These are phyloP conservation scores for Lepisosteus oculatus DNA, from an alignment of 2,113 vertebrate species.

Conservation along the genomic window DNA sequence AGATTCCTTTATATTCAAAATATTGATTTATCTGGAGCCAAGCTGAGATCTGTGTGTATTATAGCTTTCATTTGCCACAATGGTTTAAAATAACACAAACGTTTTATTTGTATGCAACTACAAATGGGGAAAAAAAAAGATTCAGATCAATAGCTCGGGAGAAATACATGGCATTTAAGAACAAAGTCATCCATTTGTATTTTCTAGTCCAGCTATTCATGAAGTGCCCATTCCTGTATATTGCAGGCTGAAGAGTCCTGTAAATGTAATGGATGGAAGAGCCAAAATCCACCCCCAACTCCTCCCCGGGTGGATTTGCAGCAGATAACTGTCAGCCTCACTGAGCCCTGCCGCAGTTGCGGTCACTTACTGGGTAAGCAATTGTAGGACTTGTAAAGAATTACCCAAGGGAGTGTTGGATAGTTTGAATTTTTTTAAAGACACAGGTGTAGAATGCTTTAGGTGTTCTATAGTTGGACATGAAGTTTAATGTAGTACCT, in stretches of 20 bases:
- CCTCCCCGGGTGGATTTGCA: conserved; percentile 87
- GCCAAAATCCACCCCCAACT: conserved; percentile 90
- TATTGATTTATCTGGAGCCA: too few relatives aligned
- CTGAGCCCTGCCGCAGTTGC: conserved; percentile 93
- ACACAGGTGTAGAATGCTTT: not conserved
- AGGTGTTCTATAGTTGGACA: too few relatives aligned
- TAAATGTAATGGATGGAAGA: conserved; percentile 98
- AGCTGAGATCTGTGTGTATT: too few relatives aligned
- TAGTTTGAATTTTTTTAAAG: not conserved
- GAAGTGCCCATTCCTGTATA: not conserved
- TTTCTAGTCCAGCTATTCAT: not conserved
- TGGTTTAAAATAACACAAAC: too few relatives aligned
- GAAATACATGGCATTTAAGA: too few relatives aligned
- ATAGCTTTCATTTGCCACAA: too few relatives aligned
- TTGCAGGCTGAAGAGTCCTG: conserved; percentile 90
- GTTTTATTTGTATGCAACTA: too few relatives aligned
- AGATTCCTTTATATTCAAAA: too few relatives aligned
- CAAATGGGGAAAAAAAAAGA: too few relatives aligned
- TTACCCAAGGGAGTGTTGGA: not conserved
- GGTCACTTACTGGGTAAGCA: conserved; percentile 84
- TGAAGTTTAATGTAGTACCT: too few relatives aligned
- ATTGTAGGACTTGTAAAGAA: not conserved
- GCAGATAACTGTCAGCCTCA: conserved; percentile 75
- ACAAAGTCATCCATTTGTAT: too few relatives aligned
- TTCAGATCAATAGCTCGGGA: too few relatives aligned